These are phyloP conservation scores for Carabus problematicus DNA, from an alignment of 2,888 invertebrate genomes.

Conservation along the genomic window DNA sequence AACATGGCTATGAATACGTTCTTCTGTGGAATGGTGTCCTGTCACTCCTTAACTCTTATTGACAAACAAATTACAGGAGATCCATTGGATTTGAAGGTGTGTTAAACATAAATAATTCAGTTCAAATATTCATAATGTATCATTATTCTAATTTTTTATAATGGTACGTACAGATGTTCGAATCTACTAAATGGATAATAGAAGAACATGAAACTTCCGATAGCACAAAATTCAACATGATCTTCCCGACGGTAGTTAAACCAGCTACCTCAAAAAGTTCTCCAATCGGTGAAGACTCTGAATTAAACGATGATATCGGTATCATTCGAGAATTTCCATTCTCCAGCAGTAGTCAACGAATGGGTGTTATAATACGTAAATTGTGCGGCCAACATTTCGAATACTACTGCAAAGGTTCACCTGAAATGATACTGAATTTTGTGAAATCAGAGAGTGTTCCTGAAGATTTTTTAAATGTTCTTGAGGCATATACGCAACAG, in stretches of 20 bases:
- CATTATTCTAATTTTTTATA: no score
- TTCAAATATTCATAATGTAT: neutral
- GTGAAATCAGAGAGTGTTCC: slow-evolving; percentile 82
- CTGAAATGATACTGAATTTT: slow-evolving; percentile 86
- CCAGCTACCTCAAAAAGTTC: slow-evolving; percentile 59
- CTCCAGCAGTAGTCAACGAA: slow-evolving; percentile 84
- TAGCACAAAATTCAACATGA: slow-evolving; percentile 82
- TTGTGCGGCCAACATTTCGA: slow-evolving; percentile 76
- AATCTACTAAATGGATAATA: slow-evolving; percentile 89
- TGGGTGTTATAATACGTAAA: slow-evolving; percentile 85
- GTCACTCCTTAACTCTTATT: slow-evolving; percentile 92
- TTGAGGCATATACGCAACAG: slow-evolving; percentile 87
- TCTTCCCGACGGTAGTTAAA: slow-evolving; percentile 86
- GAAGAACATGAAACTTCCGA: slow-evolving; percentile 89
- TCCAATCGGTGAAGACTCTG: slow-evolving; percentile 57
- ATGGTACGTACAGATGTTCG: slow-evolving; percentile 78
- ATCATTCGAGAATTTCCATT: slow-evolving; percentile 78
- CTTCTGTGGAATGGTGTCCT: slow-evolving; percentile 82
- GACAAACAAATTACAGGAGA: slow-evolving; percentile 89
- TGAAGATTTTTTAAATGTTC: slow-evolving; percentile 74
- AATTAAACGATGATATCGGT: slow-evolving; percentile 72
- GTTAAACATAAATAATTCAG: slow-evolving; percentile 8
- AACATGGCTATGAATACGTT: slow-evolving; percentile 59
- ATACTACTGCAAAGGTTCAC: slow-evolving; percentile 88
- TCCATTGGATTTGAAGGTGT: slow-evolving; percentile 88